Conservation (phyloP, 2,113 vertebrate species). For the Columba livia region DNA sequence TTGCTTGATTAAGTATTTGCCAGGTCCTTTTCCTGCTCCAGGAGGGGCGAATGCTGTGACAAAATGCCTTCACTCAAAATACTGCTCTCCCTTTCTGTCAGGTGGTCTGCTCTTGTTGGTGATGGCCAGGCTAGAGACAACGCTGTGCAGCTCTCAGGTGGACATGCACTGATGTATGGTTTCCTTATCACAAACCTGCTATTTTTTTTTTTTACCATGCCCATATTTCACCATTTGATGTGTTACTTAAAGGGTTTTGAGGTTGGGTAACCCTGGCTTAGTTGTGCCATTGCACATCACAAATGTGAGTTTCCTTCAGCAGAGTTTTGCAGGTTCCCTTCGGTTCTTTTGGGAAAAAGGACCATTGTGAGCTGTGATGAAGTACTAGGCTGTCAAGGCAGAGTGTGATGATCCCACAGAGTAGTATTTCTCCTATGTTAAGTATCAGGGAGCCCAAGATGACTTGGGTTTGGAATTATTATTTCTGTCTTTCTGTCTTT, state of each 20-base stretch:
- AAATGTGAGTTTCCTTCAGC: not conserved
- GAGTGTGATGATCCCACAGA: not conserved
- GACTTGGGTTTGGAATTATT: not conserved
- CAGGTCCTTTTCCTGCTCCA: not conserved
- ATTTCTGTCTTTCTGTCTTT: not conserved
- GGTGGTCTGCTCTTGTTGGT: not conserved
- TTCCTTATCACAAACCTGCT: not conserved
- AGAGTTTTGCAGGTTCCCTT: not conserved
- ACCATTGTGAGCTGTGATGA: not conserved
- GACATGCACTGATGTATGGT: not conserved
- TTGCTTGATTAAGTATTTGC: not conserved
- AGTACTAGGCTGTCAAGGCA: not conserved
- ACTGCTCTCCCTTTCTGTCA: not conserved
- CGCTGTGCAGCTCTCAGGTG: not conserved
- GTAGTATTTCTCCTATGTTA: not conserved
- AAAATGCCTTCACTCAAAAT: not conserved
- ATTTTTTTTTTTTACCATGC: not conserved
- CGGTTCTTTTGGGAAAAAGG: not conserved
- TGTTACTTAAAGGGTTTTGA: not conserved
- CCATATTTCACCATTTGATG: not conserved
- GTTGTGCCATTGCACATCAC: not conserved
- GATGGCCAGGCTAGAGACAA: not conserved
- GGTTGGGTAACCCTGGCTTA: not conserved
- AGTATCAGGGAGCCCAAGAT: not conserved
- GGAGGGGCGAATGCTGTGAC: not conserved